Conservation (phyloP, 2,797 vertebrate species). For the Periparus ater region DNA sequence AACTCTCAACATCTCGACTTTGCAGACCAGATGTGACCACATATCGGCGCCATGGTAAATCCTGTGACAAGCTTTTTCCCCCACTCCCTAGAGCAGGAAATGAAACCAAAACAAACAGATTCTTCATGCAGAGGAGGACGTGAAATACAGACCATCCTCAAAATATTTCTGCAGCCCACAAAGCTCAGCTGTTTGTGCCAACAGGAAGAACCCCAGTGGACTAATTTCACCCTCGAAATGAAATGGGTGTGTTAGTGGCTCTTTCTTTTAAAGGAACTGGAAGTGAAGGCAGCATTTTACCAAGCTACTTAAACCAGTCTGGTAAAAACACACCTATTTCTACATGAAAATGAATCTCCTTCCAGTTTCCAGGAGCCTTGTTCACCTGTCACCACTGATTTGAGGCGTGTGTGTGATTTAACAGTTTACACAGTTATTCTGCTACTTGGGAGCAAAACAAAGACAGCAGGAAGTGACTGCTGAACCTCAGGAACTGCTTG, state of each 20-base stretch:
- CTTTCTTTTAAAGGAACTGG: background rate
- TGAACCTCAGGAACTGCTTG: background rate
- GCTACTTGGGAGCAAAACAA: background rate
- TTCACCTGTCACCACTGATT: background rate
- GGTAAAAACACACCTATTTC: background rate
- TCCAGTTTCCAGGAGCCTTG: background rate
- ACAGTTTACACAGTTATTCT: background rate
- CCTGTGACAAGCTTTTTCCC: background rate
- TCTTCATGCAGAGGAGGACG: background rate
- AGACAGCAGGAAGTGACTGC: background rate
- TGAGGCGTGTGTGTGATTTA: background rate
- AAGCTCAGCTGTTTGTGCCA: background rate
- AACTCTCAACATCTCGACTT: background rate
- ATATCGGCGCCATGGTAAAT: fast-evolving
- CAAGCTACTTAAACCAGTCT: background rate
- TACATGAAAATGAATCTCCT: background rate
- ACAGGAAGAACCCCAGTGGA: background rate
- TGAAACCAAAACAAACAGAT: background rate
- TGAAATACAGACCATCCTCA: background rate
- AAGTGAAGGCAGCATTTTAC: background rate
- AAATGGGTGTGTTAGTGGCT: background rate
- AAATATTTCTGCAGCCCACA: background rate
- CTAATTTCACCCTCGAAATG: background rate
- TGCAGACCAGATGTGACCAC: background rate
- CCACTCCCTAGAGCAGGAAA: background rate